Conservation (phyloP, 1,140 invertebrate species). For the Drosophila melanogaster region DNA sequence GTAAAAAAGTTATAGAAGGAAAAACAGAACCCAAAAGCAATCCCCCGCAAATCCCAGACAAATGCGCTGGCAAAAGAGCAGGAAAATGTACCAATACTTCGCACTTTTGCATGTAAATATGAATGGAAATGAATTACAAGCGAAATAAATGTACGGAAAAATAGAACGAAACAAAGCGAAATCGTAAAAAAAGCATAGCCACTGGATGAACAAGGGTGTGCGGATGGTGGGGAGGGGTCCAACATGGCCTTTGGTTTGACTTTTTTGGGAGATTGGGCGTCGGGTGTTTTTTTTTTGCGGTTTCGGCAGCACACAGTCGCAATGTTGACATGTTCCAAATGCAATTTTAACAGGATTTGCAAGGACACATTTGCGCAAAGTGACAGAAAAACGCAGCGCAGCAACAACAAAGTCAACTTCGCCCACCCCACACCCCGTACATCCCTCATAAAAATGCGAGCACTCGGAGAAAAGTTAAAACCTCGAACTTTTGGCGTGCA, state of each 20-base stretch:
- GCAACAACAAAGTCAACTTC: slow-evolving; percentile 58
- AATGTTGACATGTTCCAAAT: slow-evolving; percentile 83
- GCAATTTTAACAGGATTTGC: slow-evolving; percentile 83
- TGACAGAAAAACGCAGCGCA: slow-evolving; percentile 81
- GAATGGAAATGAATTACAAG: slow-evolving; percentile 83
- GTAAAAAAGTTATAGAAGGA: slow-evolving; percentile 50
- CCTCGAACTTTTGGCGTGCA: neutral
- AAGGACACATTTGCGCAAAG: slow-evolving; percentile 80
- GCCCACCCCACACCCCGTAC: slow-evolving; percentile 52
- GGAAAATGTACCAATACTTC: slow-evolving; percentile 56
- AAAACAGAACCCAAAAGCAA: slow-evolving; percentile 30
- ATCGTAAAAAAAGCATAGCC: slow-evolving; percentile 56
- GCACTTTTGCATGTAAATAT: slow-evolving; percentile 70
- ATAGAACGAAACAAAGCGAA: slow-evolving; percentile 69
- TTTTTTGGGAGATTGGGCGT: slow-evolving; percentile 30
- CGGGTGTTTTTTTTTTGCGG: slow-evolving; percentile 50
- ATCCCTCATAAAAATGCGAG: slow-evolving; percentile 2
- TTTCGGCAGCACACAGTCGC: slow-evolving; percentile 62
- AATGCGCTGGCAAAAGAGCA: slow-evolving; percentile 59
- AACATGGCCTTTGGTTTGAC: slow-evolving; percentile 31
- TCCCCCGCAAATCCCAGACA: slow-evolving; percentile 74
- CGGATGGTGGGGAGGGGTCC: slow-evolving; percentile 15
- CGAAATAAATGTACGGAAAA: slow-evolving; percentile 80
- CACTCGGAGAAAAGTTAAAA: slow-evolving; percentile 4
- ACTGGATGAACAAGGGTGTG: slow-evolving; percentile 21